phyloP scores from a whole-genome alignment of 2,113 vertebrate genomes.

The Leiothrix lutea region DNA sequence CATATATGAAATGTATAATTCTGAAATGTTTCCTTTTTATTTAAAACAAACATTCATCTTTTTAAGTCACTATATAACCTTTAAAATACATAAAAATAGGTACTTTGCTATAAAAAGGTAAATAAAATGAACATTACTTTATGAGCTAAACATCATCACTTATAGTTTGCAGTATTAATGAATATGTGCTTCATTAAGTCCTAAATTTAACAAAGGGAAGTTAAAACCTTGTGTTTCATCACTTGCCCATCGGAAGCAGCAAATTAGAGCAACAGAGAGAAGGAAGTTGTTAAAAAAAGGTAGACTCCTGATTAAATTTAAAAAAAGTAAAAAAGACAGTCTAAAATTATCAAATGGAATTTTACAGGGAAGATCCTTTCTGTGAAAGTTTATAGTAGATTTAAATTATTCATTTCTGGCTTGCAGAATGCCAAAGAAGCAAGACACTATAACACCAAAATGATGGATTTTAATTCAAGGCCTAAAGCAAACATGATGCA shows the following conservation, averaged over 20 bases:
- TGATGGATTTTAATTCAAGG: neutral
- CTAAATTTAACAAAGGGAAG: neutral
- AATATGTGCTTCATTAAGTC: neutral
- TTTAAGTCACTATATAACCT: neutral
- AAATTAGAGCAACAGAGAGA: neutral
- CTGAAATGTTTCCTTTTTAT: neutral
- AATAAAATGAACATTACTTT: neutral
- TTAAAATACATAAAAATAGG: neutral
- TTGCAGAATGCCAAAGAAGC: neutral
- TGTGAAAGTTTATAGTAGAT: neutral
- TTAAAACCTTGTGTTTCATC: accelerated
- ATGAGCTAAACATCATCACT: neutral
- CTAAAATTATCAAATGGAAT: neutral
- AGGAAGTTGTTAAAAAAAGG: neutral
- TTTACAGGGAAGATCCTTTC: neutral
- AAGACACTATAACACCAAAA: neutral
- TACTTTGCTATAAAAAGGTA: accelerated
- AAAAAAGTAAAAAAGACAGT: neutral
- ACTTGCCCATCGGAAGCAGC: neutral
- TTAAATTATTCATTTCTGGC: neutral
- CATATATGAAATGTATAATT: neutral
- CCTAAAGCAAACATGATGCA: neutral
- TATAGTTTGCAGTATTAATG: neutral
- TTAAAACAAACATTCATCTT: neutral
- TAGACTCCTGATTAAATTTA: neutral